A percentile compares a stretch with the other conserved stretches of the same genome.
These are phyloP conservation scores for Drosophila buzzatii DNA, from an alignment of 2,888 invertebrate genomes.

Conservation along the genomic window DNA sequence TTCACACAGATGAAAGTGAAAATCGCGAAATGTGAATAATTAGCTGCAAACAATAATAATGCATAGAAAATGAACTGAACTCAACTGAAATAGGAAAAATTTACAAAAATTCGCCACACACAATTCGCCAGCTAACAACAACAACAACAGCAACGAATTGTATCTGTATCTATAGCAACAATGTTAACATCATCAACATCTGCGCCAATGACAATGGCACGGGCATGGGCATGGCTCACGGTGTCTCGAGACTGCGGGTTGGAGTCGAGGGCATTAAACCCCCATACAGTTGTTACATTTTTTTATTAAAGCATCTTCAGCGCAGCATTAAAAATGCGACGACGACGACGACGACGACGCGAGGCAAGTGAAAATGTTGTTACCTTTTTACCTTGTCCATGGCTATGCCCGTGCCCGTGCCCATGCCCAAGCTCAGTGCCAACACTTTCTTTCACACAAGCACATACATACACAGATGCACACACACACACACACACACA, in stretches of 20 bases:
- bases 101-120: slow-evolving; percentile 67
- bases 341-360: slow-evolving; percentile 60
- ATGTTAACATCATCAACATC: slow-evolving; percentile 30
- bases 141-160: slow-evolving; percentile 40
- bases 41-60: slow-evolving; percentile 73
- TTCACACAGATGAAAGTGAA: slow-evolving; percentile 81
- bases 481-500: slow-evolving; percentile 11
- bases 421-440: slow-evolving; percentile 31
- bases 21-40: slow-evolving; percentile 80
- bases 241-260: slow-evolving; percentile 16
- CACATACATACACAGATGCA: slow-evolving; percentile 12
- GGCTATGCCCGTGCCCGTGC: slow-evolving; percentile 21
- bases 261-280: slow-evolving; percentile 72
- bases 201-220: slow-evolving; percentile 75
- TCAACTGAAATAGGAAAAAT: slow-evolving; percentile 72
- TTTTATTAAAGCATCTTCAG: slow-evolving; percentile 67
- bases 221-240: slow-evolving; percentile 32
- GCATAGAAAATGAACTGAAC: slow-evolving; percentile 56
- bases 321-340: slow-evolving; percentile 66
- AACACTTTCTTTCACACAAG: slow-evolving; percentile 67
- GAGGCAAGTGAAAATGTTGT: slow-evolving; percentile 76
- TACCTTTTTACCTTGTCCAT: slow-evolving; percentile 70
- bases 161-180: slow-evolving; percentile 55
- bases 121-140: slow-evolving; percentile 57
- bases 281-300: slow-evolving; percentile 55